Conservation (phyloP, 2,113 vertebrate species). For the Pelodiscus sinensis region DNA sequence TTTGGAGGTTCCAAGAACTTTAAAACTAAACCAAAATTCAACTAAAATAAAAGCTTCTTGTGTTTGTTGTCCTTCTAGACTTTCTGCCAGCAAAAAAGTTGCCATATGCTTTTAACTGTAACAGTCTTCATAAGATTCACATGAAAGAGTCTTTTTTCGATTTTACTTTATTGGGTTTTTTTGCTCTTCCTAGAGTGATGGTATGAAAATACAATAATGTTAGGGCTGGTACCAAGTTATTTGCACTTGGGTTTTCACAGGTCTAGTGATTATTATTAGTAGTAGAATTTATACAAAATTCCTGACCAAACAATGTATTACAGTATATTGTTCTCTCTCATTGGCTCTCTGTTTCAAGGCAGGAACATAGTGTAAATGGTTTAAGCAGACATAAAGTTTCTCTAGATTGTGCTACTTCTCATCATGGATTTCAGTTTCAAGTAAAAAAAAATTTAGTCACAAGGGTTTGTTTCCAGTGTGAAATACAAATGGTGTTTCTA, state of each 20-base stretch:
- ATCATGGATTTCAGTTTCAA: constrained; percentile 79
- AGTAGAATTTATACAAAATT: constrained; percentile 60
- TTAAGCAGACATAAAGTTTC: constrained; percentile 71
- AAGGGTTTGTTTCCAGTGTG: constrained; percentile 54
- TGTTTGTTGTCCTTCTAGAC: constrained; percentile 50
- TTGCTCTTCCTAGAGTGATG: constrained; percentile 70
- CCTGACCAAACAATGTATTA: constrained; percentile 44
- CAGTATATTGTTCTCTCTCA: constrained; percentile 20
- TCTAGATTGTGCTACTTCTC: constrained; percentile 83
- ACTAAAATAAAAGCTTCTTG: constrained; percentile 57
- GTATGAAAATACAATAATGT: constrained; percentile 59
- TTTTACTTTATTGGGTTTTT: constrained; percentile 56
- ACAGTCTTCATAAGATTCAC: constrained; percentile 66
- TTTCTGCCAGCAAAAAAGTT: constrained; percentile 44
- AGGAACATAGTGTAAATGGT: constrained; percentile 58
- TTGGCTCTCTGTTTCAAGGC: constrained; percentile 53
- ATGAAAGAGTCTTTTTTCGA: constrained; percentile 47
- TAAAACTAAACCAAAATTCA: constrained; percentile 35
- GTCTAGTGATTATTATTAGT: constrained; percentile 37
- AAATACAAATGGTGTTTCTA: constrained; percentile 74
- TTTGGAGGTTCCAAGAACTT: constrained; percentile 49
- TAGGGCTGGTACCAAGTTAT: constrained; percentile 36
- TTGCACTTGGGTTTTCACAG: constrained; percentile 43
- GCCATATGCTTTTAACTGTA: constrained; percentile 34
- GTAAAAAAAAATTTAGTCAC: constrained; percentile 71